Conservation (phyloP, 2,888 invertebrate genomes). For the Xylota sylvarum region DNA sequence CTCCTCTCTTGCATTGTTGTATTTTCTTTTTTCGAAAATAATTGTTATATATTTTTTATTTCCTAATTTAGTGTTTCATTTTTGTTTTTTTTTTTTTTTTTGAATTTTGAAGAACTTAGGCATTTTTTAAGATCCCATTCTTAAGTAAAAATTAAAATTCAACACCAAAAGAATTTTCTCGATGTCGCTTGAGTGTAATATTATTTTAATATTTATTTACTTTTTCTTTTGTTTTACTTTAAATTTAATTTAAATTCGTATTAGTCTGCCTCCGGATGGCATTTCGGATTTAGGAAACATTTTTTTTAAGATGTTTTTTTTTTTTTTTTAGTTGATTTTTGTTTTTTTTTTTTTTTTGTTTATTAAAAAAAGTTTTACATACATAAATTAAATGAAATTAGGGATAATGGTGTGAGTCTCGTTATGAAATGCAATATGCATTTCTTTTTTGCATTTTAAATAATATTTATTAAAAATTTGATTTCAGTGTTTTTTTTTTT, state of each 20-base stretch:
- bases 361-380: background rate
- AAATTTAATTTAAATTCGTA: conserved; percentile 76
- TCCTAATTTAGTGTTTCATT: conserved; percentile 39
- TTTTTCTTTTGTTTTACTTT: conserved; percentile 45
- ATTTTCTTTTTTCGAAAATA: conserved; percentile 61
- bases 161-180: conserved; percentile 72
- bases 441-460: conserved; percentile 42
- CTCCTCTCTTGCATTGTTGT: conserved; percentile 61
- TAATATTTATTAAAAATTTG: conserved; percentile 13
- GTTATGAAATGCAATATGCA: conserved; percentile 73
- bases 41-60: conserved; percentile 46
- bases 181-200: conserved; percentile 68
- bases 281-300: conserved; percentile 75
- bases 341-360: conserved; percentile 42
- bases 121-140: conserved; percentile 40
- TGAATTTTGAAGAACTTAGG: conserved; percentile 55
- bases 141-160: conserved; percentile 34
- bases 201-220: conserved; percentile 36
- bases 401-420: conserved; percentile 26
- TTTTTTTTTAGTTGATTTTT: conserved; percentile 33
- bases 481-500: conserved; percentile 21
- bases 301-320: conserved; percentile 45
- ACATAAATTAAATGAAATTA: conserved; percentile 1
- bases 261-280: conserved; percentile 74
- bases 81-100: conserved; percentile 32